phyloP scores from a whole-genome alignment of 2,113 vertebrate species.

The Oryzias curvinotus region DNA sequence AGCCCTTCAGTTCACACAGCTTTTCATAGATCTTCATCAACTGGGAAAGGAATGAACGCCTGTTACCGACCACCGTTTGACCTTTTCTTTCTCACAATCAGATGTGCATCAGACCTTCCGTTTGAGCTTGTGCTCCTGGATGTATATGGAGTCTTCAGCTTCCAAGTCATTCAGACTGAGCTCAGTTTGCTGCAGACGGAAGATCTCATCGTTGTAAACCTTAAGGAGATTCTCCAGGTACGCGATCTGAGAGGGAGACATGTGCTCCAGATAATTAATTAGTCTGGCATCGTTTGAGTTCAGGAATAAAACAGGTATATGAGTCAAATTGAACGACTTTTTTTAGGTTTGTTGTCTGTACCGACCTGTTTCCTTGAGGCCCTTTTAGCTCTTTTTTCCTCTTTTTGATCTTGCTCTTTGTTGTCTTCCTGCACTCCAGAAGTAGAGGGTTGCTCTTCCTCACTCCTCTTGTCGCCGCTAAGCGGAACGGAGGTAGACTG shows the following conservation, averaged over 20 bases:
- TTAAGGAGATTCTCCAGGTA: slow-evolving; percentile 88
- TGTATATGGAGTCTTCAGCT: slow-evolving; percentile 82
- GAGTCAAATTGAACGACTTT: no score
- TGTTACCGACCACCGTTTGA: rapidly evolving
- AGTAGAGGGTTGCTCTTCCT: slow-evolving; percentile 50
- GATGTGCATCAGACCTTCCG: slow-evolving; percentile 69
- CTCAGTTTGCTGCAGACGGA: slow-evolving; percentile 84
- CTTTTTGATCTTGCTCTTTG: slow-evolving; percentile 17
- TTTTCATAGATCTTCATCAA: slow-evolving; percentile 90
- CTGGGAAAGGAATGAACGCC: slow-evolving; percentile 34
- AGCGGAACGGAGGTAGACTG: slow-evolving; percentile 1
- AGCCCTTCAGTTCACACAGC: slow-evolving; percentile 87
- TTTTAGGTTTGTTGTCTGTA: no score
- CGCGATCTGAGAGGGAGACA: slow-evolving; percentile 74
- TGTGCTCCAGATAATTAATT: rapidly evolving
- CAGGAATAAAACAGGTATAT: background rate
- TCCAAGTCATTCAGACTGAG: slow-evolving; percentile 81
- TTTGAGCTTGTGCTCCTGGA: slow-evolving; percentile 91
- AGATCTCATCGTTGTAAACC: slow-evolving; percentile 84
- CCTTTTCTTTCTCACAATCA: background rate
- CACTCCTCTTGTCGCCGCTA: slow-evolving; percentile 6
- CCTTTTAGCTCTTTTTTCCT: slow-evolving; percentile 47
- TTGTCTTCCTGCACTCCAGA: slow-evolving; percentile 40
- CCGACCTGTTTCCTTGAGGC: slow-evolving; percentile 71
- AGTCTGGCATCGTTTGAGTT: background rate